Percentiles rank a stretch among this genome's conserved stretches.
These are phyloP conservation scores for Leptoteleia sp. DNA, from an alignment of 1,140 invertebrate genomes.

Conservation along the genomic window DNA sequence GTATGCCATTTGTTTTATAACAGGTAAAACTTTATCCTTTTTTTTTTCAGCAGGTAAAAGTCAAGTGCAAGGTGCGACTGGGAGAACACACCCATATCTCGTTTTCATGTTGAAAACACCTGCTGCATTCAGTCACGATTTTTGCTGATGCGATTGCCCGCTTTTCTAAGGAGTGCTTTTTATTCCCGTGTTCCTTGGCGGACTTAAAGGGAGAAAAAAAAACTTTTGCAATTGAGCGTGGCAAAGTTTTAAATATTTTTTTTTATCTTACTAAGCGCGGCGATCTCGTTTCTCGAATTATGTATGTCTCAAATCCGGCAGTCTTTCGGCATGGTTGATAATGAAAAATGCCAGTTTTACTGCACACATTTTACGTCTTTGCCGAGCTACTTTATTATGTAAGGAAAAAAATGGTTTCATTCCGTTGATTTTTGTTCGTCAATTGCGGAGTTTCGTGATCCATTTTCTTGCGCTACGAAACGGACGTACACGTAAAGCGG, in stretches of 20 bases:
- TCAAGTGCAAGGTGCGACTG: conserved; percentile 33
- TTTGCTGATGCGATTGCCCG: conserved; percentile 35
- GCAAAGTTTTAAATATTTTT: conserved; percentile 40
- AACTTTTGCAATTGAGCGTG: conserved; percentile 31
- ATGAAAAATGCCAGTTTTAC: conserved; percentile 19
- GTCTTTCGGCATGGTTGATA: conserved; percentile 9
- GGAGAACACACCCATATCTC: conserved; percentile 39
- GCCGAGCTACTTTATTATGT: too few species aligned
- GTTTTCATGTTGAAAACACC: conserved; percentile 47
- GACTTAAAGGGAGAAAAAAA: conserved; percentile 10
- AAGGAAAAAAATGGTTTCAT: too few species aligned
- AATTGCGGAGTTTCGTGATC: background rate
- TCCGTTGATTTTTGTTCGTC: conserved; percentile 3
- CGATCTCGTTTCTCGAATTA: conserved; percentile 20
- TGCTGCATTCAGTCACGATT: conserved; percentile 48
- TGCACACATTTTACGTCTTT: conserved; percentile 1
- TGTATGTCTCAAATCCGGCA: conserved; percentile 21
- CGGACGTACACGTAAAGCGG: conserved; percentile 4
- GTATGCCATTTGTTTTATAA: conserved; percentile 39
- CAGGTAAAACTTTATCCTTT: conserved; percentile 27
- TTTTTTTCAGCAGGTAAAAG: conserved; percentile 31
- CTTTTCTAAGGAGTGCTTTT: conserved; percentile 18
- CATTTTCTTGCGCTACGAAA: conserved; percentile 2
- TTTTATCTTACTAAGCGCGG: conserved; percentile 24
- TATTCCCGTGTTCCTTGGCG: conserved; percentile 24